Conservation (phyloP, 2,888 invertebrate species). For the Melinopterus prodromus region DNA sequence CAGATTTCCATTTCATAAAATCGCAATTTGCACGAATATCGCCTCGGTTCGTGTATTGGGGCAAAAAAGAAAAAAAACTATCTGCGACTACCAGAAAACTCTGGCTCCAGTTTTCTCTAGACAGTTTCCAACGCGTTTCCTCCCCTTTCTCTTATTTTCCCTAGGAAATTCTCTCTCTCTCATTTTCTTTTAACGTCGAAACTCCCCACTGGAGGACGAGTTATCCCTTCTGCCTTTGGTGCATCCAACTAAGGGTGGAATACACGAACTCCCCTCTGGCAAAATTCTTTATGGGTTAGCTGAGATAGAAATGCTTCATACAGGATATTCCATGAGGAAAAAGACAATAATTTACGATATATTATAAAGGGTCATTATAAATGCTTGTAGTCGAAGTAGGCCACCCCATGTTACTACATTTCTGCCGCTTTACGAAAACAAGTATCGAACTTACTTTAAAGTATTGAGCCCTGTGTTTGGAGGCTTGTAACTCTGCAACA, state of each 20-base stretch:
- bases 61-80: not conserved
- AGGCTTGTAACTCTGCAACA: too few species aligned
- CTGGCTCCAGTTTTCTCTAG: not conserved
- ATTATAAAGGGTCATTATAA: too few species aligned
- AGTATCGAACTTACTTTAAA: too few species aligned
- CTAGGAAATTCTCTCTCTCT: not conserved
- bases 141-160: not conserved
- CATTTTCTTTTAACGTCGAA: not conserved
- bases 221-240: not conserved
- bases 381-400: too few species aligned
- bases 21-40: not conserved
- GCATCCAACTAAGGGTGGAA: not conserved
- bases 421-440: too few species aligned
- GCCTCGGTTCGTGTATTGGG: not conserved
- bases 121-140: not conserved
- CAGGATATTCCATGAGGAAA: too few species aligned
- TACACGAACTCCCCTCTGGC: too few species aligned
- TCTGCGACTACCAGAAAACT: not conserved
- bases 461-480: too few species aligned
- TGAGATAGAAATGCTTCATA: too few species aligned
- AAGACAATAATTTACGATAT: too few species aligned
- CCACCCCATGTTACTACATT: too few species aligned
- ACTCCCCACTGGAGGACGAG: not conserved
- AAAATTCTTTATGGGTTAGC: too few species aligned
- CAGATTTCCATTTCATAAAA: not conserved